These are phyloP conservation scores for Arctia plantaginis DNA, from an alignment of 2,888 invertebrate species.

Conservation along the genomic window DNA sequence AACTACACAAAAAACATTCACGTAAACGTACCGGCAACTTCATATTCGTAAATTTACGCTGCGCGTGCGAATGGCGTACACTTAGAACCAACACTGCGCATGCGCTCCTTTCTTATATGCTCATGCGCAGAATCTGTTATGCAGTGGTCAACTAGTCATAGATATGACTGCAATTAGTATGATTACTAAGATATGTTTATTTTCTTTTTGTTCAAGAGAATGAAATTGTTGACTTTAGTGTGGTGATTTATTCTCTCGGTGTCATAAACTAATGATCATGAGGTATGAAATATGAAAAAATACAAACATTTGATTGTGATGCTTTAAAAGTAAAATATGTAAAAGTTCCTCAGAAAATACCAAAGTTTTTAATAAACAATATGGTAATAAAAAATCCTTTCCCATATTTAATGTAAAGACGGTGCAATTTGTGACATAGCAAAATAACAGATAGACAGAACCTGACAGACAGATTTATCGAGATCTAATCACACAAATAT, in stretches of 20 bases:
- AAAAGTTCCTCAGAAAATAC: no score
- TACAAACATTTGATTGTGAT: not conserved
- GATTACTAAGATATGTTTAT: conserved; percentile 9
- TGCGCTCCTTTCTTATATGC: conserved; percentile 44
- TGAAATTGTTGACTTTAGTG: conserved; percentile 2
- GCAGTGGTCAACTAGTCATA: conserved; percentile 11
- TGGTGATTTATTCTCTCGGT: not conserved
- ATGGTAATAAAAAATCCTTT: no score
- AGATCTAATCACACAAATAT: no score
- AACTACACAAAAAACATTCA: conserved; percentile 22
- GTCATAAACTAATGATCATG: not conserved
- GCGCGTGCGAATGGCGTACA: conserved; percentile 32
- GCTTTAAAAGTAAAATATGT: not conserved
- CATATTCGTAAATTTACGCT: conserved; percentile 30
- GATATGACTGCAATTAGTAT: conserved; percentile 6
- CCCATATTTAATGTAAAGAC: no score
- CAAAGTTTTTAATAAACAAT: no score
- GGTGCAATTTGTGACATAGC: no score
- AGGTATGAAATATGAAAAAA: not conserved
- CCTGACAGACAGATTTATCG: no score
- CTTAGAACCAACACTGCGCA: conserved; percentile 35
- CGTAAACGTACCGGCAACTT: conserved; percentile 49
- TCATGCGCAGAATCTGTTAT: conserved; percentile 29
- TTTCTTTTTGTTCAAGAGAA: conserved; percentile 2
- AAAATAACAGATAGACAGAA: no score